Evolutionary conservation across 2,888 invertebrate species (phyloP).

Genomic region (Erebia palarica): DNA sequence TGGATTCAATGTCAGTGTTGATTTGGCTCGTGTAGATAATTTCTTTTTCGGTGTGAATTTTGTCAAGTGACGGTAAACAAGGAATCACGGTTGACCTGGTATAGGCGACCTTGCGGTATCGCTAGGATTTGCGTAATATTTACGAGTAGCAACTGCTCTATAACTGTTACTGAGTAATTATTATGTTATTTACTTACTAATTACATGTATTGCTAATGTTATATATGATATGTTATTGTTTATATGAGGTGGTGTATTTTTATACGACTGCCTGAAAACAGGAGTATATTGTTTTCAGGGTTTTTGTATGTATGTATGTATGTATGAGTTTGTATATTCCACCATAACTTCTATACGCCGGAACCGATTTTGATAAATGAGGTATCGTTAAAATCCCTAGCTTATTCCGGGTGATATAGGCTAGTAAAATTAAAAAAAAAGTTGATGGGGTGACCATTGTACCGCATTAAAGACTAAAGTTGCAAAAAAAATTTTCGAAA

Average conservation of each 20-base stretch:
- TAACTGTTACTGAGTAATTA: neutral
- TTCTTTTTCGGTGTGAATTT: constrained; percentile 42
- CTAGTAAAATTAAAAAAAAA: too few species aligned
- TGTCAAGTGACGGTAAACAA: constrained; percentile 17
- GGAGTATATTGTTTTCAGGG: too few species aligned
- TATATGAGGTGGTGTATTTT: neutral
- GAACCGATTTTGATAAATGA: too few species aligned
- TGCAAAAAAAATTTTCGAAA: too few species aligned
- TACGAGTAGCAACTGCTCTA: constrained; percentile 1
- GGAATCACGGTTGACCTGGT: constrained; percentile 21
- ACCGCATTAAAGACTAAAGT: too few species aligned
- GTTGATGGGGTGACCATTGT: too few species aligned
- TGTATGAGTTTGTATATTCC: too few species aligned
- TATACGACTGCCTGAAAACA: too few species aligned
- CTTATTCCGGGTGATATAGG: too few species aligned
- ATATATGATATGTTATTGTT: neutral
- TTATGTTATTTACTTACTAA: neutral
- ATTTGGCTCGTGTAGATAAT: constrained; percentile 62
- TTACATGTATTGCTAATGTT: neutral
- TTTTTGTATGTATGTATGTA: too few species aligned
- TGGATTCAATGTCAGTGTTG: constrained; percentile 74
- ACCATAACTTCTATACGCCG: too few species aligned
- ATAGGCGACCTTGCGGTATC: constrained; percentile 18
- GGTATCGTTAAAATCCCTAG: too few species aligned
- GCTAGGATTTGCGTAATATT: constrained; percentile 21